These are phyloP conservation scores for Podarcis cretensis DNA, from an alignment of 2,113 vertebrate genomes.

Conservation along the genomic window DNA sequence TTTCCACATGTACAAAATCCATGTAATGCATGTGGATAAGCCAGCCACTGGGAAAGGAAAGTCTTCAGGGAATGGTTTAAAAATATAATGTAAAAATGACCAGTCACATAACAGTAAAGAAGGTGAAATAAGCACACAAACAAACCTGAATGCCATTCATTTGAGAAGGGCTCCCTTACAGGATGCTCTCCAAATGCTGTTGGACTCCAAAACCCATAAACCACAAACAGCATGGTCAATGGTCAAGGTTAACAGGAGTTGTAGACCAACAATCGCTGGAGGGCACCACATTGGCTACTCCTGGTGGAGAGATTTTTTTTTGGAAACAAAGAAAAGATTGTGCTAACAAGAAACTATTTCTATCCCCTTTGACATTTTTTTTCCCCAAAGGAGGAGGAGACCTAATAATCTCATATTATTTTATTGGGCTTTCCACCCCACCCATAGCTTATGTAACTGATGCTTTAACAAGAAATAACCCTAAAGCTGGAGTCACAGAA, in stretches of 20 bases:
- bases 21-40: neutral
- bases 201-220: no score
- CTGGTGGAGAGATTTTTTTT: neutral
- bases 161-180: neutral
- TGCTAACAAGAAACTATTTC: neutral
- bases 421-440: neutral
- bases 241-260: no score
- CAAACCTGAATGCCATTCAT: neutral
- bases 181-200: no score
- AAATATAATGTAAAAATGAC: neutral
- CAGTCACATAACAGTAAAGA: neutral
- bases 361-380: neutral
- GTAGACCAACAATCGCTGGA: no score
- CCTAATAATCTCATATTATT: neutral
- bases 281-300: no score
- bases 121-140: neutral
- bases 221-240: no score
- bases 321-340: neutral
- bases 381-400: no score
- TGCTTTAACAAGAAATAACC: neutral
- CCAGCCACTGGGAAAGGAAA: neutral
- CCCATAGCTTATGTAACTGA: neutral
- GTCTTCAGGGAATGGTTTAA: neutral
- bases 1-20: neutral
- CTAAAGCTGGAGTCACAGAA: neutral